Evolutionary conservation across 2,888 invertebrate genomes (phyloP).

Genomic region (Venusia cambrica): DNA sequence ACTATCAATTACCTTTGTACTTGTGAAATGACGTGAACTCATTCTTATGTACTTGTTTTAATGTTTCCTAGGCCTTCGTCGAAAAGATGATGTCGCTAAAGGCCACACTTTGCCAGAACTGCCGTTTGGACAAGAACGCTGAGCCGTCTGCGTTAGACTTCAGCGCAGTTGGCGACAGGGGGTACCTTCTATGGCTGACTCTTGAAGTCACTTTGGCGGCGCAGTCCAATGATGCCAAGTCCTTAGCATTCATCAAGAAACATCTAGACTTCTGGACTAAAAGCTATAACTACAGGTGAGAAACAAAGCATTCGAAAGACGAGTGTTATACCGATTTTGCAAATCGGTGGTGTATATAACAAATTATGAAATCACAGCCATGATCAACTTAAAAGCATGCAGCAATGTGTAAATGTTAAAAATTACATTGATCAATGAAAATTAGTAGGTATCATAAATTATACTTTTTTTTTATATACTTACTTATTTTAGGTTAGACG

Average conservation of each 20-base stretch:
- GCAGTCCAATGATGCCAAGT: conserved; percentile 84
- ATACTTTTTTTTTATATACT: too few relatives aligned
- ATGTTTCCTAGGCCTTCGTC: conserved; percentile 80
- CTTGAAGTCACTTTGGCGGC: conserved; percentile 88
- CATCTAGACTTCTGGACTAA: conserved; percentile 91
- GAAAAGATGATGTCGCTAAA: conserved; percentile 88
- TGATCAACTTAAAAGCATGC: too few relatives aligned
- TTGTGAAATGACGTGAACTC: too few relatives aligned
- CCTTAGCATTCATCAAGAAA: conserved; percentile 86
- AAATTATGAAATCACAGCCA: too few relatives aligned
- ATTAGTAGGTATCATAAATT: too few relatives aligned
- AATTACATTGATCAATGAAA: too few relatives aligned
- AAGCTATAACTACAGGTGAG: conserved; percentile 85
- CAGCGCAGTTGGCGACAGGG: conserved; percentile 86
- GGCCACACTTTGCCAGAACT: conserved; percentile 81
- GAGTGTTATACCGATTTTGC: too few relatives aligned
- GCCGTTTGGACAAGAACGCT: conserved; percentile 82
- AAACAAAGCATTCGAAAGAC: too few relatives aligned
- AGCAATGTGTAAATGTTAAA: too few relatives aligned
- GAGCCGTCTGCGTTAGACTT: conserved; percentile 88
- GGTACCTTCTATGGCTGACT: conserved; percentile 87
- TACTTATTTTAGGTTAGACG: too few relatives aligned
- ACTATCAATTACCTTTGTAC: too few relatives aligned
- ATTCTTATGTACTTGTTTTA: not conserved
- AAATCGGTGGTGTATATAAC: too few relatives aligned